A percentile compares a stretch with the other conserved stretches of the same genome.
Conservation (phyloP, 2,888 invertebrate species). For the Stegophylla sp. region DNA sequence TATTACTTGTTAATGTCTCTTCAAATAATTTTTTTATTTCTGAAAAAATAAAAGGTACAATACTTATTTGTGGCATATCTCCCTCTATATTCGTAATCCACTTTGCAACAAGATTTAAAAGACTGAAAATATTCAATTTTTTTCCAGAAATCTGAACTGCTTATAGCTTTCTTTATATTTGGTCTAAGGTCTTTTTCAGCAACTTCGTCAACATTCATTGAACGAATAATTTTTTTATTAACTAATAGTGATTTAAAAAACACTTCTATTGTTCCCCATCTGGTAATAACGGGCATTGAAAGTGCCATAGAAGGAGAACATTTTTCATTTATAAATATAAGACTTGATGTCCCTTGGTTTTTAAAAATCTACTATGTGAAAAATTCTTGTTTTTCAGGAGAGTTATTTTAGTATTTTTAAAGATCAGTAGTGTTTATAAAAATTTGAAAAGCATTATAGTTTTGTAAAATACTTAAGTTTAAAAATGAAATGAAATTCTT, state of each 20-base stretch:
- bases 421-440: too few species aligned
- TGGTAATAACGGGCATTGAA: neutral
- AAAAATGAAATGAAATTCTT: too few species aligned
- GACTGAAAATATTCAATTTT: neutral
- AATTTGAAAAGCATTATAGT: too few species aligned
- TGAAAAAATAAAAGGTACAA: neutral
- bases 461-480: too few species aligned
- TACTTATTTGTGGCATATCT: neutral
- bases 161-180: neutral
- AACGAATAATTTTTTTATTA: constrained; percentile 16
- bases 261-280: constrained; percentile 5
- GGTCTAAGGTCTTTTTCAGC: constrained; percentile 2
- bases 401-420: too few species aligned
- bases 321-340: constrained; percentile 12
- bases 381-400: too few species aligned
- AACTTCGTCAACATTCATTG: neutral
- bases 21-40: constrained; percentile 1
- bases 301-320: neutral
- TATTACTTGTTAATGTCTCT: neutral
- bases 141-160: constrained; percentile 7
- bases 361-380: too few species aligned
- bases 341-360: too few species aligned
- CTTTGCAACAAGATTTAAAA: neutral
- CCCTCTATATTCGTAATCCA: constrained; percentile 3
- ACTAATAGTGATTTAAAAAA: neutral